Evolutionary conservation across 2,888 invertebrate species (phyloP), one percentile per base, ranked within the genome.

Genomic region (Drosophila cognata): DNA sequence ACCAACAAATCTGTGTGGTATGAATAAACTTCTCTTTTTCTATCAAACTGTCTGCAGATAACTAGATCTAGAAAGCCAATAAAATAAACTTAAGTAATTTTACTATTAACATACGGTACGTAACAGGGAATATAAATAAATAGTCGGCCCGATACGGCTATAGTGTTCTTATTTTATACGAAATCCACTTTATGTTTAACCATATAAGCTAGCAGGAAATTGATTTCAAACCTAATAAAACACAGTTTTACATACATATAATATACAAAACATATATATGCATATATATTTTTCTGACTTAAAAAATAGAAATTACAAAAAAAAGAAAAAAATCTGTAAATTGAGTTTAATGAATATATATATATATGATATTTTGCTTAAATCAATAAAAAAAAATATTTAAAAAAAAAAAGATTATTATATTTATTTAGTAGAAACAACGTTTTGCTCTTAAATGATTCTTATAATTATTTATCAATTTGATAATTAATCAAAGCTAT

Each of bases 221-320:
- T 78, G 43, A 76, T 64, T 78, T 75, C 51, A 71, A 71, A 38
- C 57, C 59, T 63, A 64, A 67, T 62, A 70, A 79, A 75, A 77
- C 77, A 66, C 68, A 74, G 79, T 77, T 79, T 74, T 79, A 79
- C 61, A 72, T 62, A 59, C 61, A 72, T 62, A 59, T 56, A 66
- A 69, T 70, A 75, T 61, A 76, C 59, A 72, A 56, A 70, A 70
- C n/a, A 63, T 57, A 62, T 60, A 71, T 51, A 73, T 69, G 63
- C 35, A 75, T 64, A 73, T 67, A 81, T 70, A 69, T 74, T 88
- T 88, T 84, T 84, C 89, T 75, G 86, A 84, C 74, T 83, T 81
- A 56, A 88, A 74, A 61, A 57, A 74, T 70, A 62, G 66, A 74
- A 85, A 73, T 83, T 67, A 64, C 71, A 88, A 74, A 72, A 70